Evolutionary conservation across 2,113 vertebrate genomes (phyloP).

Genomic region (Lamprotornis superbus): DNA sequence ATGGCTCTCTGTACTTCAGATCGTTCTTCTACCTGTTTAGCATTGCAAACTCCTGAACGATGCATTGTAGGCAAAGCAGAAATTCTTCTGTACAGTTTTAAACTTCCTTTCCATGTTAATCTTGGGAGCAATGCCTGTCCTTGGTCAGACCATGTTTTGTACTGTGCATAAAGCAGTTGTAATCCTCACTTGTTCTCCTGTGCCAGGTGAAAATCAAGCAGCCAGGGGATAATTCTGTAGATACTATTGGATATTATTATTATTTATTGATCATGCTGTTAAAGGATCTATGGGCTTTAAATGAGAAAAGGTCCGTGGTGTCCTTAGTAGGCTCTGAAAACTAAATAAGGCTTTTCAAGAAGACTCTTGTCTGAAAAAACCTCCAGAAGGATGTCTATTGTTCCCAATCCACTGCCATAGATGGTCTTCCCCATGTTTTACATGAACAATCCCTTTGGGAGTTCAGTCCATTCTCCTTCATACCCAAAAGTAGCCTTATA

Average conservation of each 20-base stretch:
- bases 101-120: neutral
- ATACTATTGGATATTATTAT: neutral
- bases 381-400: neutral
- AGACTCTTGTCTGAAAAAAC: neutral
- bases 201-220: neutral
- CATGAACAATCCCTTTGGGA: conserved; percentile 13
- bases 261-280: neutral
- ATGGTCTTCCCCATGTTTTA: neutral
- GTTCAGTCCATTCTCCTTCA: conserved; percentile 9
- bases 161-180: neutral
- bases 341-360: neutral
- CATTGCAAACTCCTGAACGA: accelerated
- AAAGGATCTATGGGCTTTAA: neutral
- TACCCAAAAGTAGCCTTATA: neutral
- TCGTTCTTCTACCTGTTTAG: neutral
- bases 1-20: neutral
- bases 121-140: neutral
- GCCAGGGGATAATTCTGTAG: neutral
- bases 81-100: neutral
- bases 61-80: neutral
- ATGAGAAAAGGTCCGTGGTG: accelerated
- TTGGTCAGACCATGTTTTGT: neutral
- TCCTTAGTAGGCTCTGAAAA: neutral
- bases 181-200: neutral
- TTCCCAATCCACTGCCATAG: neutral